Percentiles rank a stretch among this genome's conserved stretches.
Conservation (phyloP, 2,113 vertebrate genomes). For the Baryphthengus martii region DNA sequence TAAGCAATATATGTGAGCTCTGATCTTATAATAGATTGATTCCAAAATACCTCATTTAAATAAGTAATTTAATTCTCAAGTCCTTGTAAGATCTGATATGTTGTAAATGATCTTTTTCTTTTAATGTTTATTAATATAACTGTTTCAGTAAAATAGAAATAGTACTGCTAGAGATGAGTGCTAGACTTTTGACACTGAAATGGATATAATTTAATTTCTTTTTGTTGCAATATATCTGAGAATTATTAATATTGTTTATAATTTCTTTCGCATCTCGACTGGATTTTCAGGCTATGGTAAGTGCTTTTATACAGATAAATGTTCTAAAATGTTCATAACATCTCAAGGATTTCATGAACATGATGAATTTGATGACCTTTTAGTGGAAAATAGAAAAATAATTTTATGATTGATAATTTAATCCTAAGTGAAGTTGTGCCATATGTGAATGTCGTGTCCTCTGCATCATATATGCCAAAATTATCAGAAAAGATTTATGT, state of each 20-base stretch:
- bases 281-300: slow-evolving; percentile 80
- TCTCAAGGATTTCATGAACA: neutral
- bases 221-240: neutral
- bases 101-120: neutral
- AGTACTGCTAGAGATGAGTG: neutral
- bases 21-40: neutral
- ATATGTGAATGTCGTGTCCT: neutral
- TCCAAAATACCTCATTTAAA: neutral
- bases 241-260: slow-evolving; percentile 32
- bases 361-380: neutral
- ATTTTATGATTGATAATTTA: neutral
- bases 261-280: slow-evolving; percentile 52
- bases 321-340: neutral
- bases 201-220: neutral
- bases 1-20: neutral
- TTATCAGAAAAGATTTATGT: neutral
- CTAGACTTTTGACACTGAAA: neutral
- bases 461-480: neutral
- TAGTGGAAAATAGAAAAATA: neutral
- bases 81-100: neutral
- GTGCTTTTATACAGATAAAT: slow-evolving; percentile 36
- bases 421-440: neutral
- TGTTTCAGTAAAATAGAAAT: neutral
- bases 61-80: neutral
- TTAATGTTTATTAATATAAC: neutral